Base-by-base conservation (phyloP, 2,888 invertebrate genomes). In the Drosophila kanekoi region DNA sequence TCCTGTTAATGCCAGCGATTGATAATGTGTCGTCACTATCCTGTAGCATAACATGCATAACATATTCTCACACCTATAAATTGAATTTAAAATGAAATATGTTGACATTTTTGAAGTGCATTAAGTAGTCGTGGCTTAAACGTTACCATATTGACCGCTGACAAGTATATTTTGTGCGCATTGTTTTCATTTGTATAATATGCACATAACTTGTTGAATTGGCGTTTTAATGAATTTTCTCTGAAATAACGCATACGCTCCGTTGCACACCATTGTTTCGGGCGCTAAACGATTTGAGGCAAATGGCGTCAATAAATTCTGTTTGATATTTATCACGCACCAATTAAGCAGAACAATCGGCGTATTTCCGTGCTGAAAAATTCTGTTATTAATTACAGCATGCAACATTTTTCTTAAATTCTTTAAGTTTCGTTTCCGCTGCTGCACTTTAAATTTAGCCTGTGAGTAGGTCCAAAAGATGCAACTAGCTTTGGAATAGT, bases 231-330 rank as follows among this genome's bases (percentile, higher is more conserved):
- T 54, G 33, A 43, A 56, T 23, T 51, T 63, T 43, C 41, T n/a
- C 16, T 54, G 37, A 65, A 59, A 77, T 64, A 53, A 60, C 57
- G 53, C 63, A 76, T 67, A 63, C 60, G 60, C 43, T 52, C 13
- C 16, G 47, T 62, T 54, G 47, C 47, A 58, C 63, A 53, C 57
- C 48, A 49, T 41, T 51, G 41, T 43, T 13, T 35, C 10, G 44
- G 38, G n/a, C 37, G 54, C 28, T 48, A 48, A 52, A 41, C 14
- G 41, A 53, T 32, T 57, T 38, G 33, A 35, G 60, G 57, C 48
- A 58, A 61, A 20, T 61, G 44, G 47, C 57, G 59, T 28, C n/a
- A 20, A 56, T 52, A 66, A 48, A 61, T 44, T 33, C n/a, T 53
- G 20, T 49, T 60, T 53, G 52, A 48, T 59, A 54, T 65, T 60